A percentile compares a stretch with the other conserved stretches of the same genome.
phyloP scores from a whole-genome alignment of 2,888 invertebrate species.

The Hofmannophila pseudospretella region DNA sequence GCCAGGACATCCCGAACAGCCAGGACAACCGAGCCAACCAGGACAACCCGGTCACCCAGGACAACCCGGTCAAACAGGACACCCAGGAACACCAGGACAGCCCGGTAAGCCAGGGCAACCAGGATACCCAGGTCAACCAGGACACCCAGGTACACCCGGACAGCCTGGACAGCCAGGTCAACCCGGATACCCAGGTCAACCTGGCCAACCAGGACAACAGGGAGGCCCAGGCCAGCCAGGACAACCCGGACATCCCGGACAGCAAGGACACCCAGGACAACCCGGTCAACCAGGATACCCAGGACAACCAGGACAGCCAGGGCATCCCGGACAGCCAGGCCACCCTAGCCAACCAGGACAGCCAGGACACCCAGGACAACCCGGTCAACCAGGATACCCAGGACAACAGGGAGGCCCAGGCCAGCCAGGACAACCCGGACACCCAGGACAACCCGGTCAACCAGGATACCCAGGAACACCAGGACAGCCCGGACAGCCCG shows the following conservation, averaged over 20 bases:
- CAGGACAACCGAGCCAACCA: constrained; percentile 41
- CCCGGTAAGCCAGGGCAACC: constrained; percentile 30
- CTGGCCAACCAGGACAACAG: constrained; percentile 22
- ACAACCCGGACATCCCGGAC: constrained; percentile 45
- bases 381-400: constrained; percentile 20
- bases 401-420: constrained; percentile 30
- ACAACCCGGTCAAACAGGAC: constrained; percentile 19
- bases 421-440: constrained; percentile 7
- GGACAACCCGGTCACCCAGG: constrained; percentile 28
- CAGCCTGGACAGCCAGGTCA: constrained; percentile 16
- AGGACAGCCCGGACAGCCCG: constrained; percentile 21
- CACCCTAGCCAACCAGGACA: constrained; percentile 25
- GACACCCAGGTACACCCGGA: constrained; percentile 12
- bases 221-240: constrained; percentile 23
- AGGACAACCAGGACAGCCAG: constrained; percentile 23
- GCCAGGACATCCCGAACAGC: constrained; percentile 31
- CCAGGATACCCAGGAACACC: constrained; percentile 18
- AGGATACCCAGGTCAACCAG: constrained; percentile 20
- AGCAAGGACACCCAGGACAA: constrained; percentile 19
- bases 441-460: constrained; percentile 14
- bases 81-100: constrained; percentile 41
- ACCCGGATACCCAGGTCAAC: constrained; percentile 21
- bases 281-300: constrained; percentile 23
- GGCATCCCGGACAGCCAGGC: constrained; percentile 20
- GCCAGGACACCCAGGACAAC: constrained; percentile 20